phyloP scores from a whole-genome alignment of 2,888 invertebrate species.

The Plusia festucae region DNA sequence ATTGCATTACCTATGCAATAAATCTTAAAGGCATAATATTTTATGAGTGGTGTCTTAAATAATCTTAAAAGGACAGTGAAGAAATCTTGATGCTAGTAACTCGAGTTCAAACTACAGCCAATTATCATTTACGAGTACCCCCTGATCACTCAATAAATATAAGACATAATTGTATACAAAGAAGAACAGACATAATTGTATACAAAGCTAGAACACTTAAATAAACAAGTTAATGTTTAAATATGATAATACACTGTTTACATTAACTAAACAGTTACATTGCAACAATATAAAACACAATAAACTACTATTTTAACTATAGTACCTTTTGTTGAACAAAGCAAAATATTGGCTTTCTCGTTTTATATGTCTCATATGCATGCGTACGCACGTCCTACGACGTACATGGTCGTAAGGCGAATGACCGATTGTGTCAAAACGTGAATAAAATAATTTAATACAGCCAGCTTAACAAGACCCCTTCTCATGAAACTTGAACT shows the following conservation, averaged over 20 bases:
- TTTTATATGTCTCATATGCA: constrained; percentile 64
- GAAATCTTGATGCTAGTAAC: too few relatives aligned
- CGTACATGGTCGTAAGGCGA: constrained; percentile 66
- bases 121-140: too few relatives aligned
- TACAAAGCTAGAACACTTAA: constrained; percentile 21
- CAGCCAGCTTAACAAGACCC: constrained; percentile 55
- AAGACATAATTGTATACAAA: too few relatives aligned
- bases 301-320: constrained; percentile 56
- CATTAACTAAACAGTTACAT: constrained; percentile 41
- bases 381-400: constrained; percentile 63
- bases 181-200: constrained; percentile 22
- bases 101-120: neutral
- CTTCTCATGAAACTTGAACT: constrained; percentile 19
- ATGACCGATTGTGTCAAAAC: constrained; percentile 78
- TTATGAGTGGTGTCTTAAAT: too few relatives aligned
- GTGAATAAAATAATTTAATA: constrained; percentile 72
- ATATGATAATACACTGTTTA: constrained; percentile 44
- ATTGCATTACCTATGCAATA: too few relatives aligned
- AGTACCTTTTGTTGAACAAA: constrained; percentile 58
- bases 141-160: constrained; percentile 1
- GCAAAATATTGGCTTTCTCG: constrained; percentile 62
- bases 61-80: neutral
- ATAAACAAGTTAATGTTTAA: constrained; percentile 27
- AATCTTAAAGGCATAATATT: too few relatives aligned
- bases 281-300: constrained; percentile 47